phyloP scores from a whole-genome alignment of 2,113 vertebrate species.

The Lophochroa leadbeateri region DNA sequence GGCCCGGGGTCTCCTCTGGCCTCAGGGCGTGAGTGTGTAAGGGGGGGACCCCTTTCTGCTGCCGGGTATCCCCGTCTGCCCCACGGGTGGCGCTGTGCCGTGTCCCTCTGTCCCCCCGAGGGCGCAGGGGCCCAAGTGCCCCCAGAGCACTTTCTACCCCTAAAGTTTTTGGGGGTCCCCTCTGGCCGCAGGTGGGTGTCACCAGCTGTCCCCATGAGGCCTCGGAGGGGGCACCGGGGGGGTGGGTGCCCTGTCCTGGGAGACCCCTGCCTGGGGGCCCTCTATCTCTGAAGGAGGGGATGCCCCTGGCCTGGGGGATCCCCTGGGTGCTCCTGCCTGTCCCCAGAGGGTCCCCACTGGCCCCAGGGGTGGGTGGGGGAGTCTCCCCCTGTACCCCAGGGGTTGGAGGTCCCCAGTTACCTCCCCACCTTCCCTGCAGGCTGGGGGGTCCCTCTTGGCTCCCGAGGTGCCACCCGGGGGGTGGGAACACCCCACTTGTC shows the following conservation, averaged over 20 bases:
- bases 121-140: accelerated
- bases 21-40: not conserved
- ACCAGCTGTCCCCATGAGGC: too few species aligned
- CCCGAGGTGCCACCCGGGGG: too few species aligned
- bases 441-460: not conserved
- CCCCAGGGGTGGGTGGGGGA: not conserved
- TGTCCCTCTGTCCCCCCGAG: too few species aligned
- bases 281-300: too few species aligned
- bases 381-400: too few species aligned
- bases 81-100: too few species aligned
- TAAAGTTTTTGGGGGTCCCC: not conserved
- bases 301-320: not conserved
- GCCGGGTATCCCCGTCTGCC: too few species aligned
- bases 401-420: not conserved
- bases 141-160: not conserved
- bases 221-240: too few species aligned
- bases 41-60: not conserved
- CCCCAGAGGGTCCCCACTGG: not conserved
- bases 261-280: not conserved
- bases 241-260: not conserved
- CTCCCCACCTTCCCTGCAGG: not conserved
- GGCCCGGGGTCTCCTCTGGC: not conserved
- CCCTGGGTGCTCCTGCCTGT: not conserved
- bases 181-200: not conserved
- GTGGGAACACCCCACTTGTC: not conserved